phyloP scores from a whole-genome alignment of 2,113 vertebrate genomes.

The Stictonetta naevosa region DNA sequence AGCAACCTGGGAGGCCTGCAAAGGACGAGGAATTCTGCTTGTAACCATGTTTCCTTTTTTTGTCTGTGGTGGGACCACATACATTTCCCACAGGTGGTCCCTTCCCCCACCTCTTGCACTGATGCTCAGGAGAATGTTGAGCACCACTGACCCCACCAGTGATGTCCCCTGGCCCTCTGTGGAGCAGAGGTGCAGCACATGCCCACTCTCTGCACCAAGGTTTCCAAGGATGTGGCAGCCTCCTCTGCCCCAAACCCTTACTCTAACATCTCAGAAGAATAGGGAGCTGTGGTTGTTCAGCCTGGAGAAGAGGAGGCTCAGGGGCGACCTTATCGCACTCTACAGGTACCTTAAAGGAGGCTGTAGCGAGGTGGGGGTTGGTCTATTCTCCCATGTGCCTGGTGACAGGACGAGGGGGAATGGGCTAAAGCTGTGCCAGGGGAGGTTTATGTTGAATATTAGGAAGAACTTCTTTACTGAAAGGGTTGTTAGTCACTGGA shows the following conservation, averaged over 20 bases:
- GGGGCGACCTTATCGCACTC: too few species aligned
- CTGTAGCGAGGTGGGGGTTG: too few species aligned
- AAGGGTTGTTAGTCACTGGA: too few species aligned
- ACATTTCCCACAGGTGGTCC: not conserved
- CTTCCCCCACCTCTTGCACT: not conserved
- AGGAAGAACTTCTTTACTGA: too few species aligned
- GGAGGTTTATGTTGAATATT: too few species aligned
- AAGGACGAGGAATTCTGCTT: not conserved
- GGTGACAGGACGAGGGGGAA: too few species aligned
- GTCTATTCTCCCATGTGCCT: too few species aligned
- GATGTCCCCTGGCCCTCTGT: not conserved
- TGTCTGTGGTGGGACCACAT: not conserved
- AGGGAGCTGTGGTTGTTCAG: not conserved
- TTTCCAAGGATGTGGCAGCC: not conserved
- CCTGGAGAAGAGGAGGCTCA: too few species aligned
- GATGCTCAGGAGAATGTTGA: not conserved
- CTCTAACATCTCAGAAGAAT: not conserved
- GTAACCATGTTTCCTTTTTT: not conserved
- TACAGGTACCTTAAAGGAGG: too few species aligned
- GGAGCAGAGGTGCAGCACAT: not conserved
- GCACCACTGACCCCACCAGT: accelerated
- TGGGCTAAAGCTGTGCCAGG: too few species aligned
- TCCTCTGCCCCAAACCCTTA: not conserved
- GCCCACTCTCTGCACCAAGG: not conserved
- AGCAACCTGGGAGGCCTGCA: not conserved